Conservation (phyloP, 2,797 vertebrate genomes). For the Cheirogaleus major region DNA sequence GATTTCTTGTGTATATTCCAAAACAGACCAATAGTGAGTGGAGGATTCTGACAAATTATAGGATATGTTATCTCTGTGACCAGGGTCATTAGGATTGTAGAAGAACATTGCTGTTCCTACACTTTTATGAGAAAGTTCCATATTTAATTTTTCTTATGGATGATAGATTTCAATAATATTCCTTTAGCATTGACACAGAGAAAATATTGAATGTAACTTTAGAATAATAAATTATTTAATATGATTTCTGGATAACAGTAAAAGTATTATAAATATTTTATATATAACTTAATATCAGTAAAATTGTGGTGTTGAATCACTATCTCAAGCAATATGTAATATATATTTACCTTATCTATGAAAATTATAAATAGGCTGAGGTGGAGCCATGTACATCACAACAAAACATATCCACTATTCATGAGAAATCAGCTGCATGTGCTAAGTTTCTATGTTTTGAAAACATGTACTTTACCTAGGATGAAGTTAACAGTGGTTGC, state of each 20-base stretch:
- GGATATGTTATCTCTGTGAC: background rate
- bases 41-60: background rate
- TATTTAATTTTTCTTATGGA: background rate
- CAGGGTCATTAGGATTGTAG: background rate
- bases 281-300: background rate
- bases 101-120: background rate
- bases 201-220: background rate
- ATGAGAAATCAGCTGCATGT: background rate
- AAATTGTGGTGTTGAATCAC: background rate
- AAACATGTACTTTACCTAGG: too few species aligned
- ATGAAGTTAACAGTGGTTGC: too few species aligned
- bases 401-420: background rate
- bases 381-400: background rate
- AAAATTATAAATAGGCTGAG: background rate
- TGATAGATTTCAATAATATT: background rate
- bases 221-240: background rate
- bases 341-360: background rate
- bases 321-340: background rate
- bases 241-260: background rate
- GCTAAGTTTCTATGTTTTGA: too few species aligned
- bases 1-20: background rate
- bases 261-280: background rate
- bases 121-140: background rate
- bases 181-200: background rate
- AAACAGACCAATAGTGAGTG: background rate